phyloP scores from a whole-genome alignment of 2,888 invertebrate species.

The Chouioia cunea region DNA sequence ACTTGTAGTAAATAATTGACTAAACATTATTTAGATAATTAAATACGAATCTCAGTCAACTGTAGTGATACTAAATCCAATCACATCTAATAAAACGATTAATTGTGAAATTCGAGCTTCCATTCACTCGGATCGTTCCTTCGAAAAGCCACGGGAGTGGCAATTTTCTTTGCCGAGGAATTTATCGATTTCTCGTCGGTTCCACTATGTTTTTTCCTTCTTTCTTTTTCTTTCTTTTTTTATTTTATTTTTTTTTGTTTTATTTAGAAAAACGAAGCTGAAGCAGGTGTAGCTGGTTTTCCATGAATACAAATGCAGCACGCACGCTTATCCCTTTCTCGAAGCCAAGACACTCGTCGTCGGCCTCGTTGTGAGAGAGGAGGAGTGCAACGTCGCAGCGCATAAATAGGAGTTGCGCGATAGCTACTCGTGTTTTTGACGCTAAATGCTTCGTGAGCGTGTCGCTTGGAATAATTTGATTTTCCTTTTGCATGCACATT shows the following conservation, averaged over 20 bases:
- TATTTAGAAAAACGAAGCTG: constrained; percentile 24
- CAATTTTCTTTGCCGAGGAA: constrained; percentile 27
- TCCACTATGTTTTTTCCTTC: no score
- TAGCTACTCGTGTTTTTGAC: constrained; percentile 26
- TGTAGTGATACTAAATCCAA: constrained; percentile 9
- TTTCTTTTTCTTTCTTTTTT: background rate
- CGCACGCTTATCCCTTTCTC: constrained; percentile 22
- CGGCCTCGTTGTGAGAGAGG: constrained; percentile 10
- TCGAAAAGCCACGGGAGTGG: constrained; percentile 30
- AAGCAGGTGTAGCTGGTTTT: constrained; percentile 46
- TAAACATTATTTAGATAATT: no score
- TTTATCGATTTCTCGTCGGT: constrained; percentile 33
- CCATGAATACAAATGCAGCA: constrained; percentile 58
- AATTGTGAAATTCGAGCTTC: constrained; percentile 5
- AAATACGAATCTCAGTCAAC: no score
- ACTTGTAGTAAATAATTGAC: no score
- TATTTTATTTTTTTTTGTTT: constrained; percentile 18
- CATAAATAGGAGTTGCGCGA: constrained; percentile 30
- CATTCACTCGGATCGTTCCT: constrained; percentile 29
- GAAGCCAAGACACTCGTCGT: background rate
- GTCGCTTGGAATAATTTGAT: constrained; percentile 31
- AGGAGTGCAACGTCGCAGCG: constrained; percentile 16
- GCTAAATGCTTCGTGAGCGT: constrained; percentile 24
- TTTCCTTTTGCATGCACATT: background rate
- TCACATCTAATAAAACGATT: constrained; percentile 26